Base-by-base conservation (phyloP, 1,140 invertebrate species). In the Sycophaga agraensis region DNA sequence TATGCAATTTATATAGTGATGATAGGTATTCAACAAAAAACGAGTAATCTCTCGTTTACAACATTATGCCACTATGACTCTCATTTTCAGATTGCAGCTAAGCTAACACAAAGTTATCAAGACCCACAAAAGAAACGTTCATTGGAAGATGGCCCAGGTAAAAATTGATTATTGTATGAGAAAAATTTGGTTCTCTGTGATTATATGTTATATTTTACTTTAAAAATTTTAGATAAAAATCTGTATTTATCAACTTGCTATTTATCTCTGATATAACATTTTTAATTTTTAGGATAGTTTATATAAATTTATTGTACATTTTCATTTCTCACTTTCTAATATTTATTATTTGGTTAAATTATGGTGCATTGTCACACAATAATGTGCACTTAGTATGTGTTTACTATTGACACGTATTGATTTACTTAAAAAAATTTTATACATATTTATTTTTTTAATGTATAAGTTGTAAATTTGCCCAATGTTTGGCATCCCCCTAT, bases 71-170 rank as follows among this genome's bases (percentile, higher is more conserved):
- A 60, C n/a, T 68, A 63, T 59, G 40, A 63, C 40, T 66, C 24
- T 57, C 55, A 62, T 68, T 78, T 82, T n/a, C 71, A 94, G 91
- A 89, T 94, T 81, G 91, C 91, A 70, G 91, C 92, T 67, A 93
- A 93, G 82, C 82, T 84, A 68, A 83, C 85, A 69, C 77, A 78
- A 70, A 74, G 77, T 69, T 82, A 65, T 70, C 74, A 81, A 66
- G 83, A 78, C 70, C 77, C 80, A 37, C 76, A 82, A 51, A 72
- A 78, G 60, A 91, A 92, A 77, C 84, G 90, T 73, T 85, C 89
- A 65, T 81, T 91, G 71, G 89, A 92, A 82, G 89, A 91, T 74
- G 84, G 85, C 64, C 74, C 82, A 82, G 84, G 85, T 86, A 81
- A 80, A 75, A 46, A 63, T 51, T 39, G 22, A 63, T 40, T 54